These are phyloP conservation scores for Cairina moschata DNA, from an alignment of 2,113 vertebrate species.

Conservation along the genomic window DNA sequence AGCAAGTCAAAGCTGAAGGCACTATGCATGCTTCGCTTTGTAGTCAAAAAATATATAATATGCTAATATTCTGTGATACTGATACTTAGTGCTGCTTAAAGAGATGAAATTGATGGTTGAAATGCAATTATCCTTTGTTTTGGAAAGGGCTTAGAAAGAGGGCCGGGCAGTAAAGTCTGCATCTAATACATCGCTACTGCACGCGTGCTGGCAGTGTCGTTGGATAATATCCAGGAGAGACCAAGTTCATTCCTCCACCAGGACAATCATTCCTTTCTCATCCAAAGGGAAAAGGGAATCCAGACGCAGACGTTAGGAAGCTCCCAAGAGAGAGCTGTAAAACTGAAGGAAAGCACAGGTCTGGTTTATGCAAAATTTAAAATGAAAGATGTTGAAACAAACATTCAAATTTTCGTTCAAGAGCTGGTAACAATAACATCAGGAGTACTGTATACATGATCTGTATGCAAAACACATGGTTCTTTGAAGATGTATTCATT, in stretches of 20 bases:
- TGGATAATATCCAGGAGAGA: slow-evolving; percentile 61
- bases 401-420: slow-evolving; percentile 18
- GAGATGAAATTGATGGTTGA: background rate
- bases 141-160: background rate
- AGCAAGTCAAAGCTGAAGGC: background rate
- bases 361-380: slow-evolving; percentile 58
- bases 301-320: slow-evolving; percentile 32
- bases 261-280: slow-evolving; percentile 62
- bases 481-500: slow-evolving; percentile 27
- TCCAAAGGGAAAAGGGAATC: slow-evolving; percentile 19
- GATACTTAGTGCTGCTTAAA: background rate
- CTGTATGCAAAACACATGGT: background rate
- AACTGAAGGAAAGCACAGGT: slow-evolving; percentile 27
- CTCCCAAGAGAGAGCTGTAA: slow-evolving; percentile 37
- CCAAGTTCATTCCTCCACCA: slow-evolving; percentile 33
- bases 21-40: background rate
- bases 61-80: background rate
- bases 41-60: background rate
- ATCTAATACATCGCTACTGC: background rate
- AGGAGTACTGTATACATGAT: background rate
- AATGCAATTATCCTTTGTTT: background rate
- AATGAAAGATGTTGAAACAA: slow-evolving; percentile 56
- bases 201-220: background rate
- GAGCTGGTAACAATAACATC: slow-evolving; percentile 32
- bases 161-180: background rate